Evolutionary conservation across 1,140 invertebrate genomes (phyloP).

Genomic region (Trichonephila clavipes): DNA sequence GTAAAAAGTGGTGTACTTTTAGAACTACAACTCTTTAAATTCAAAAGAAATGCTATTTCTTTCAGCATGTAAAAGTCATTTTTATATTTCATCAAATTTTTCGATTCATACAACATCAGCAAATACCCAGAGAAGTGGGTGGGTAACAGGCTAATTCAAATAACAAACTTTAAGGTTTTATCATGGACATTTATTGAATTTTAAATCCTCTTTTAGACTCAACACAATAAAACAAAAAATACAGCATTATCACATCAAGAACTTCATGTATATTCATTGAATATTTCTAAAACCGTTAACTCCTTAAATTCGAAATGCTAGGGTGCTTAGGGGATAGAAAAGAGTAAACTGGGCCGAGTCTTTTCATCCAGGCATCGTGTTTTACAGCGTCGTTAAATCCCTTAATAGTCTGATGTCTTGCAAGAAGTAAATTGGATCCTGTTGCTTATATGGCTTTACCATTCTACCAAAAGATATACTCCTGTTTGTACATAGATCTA

Average conservation of each 20-base stretch:
- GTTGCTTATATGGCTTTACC: not conserved
- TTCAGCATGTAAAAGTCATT: too few relatives aligned
- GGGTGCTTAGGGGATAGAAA: not conserved
- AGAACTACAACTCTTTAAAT: too few relatives aligned
- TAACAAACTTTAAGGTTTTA: too few relatives aligned
- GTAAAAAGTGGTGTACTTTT: too few relatives aligned
- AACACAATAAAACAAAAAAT: too few relatives aligned
- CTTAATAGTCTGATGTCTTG: not conserved
- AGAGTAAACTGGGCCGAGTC: not conserved
- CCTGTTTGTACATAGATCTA: not conserved
- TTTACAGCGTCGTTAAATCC: constrained; percentile 15
- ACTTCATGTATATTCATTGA: not conserved
- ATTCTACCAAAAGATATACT: not conserved
- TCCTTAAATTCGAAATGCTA: not conserved
- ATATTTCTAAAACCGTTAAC: not conserved
- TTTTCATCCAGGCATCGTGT: not conserved
- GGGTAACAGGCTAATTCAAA: too few relatives aligned
- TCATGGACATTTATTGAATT: too few relatives aligned
- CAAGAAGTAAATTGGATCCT: not conserved
- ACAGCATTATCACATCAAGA: not conserved
- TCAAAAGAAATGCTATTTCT: too few relatives aligned
- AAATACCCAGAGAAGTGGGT: too few relatives aligned
- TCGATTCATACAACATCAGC: too few relatives aligned
- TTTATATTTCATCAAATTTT: too few relatives aligned
- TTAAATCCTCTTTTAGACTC: too few relatives aligned